Conservation (phyloP, 2,113 vertebrate species). For the Tringa solitaria region DNA sequence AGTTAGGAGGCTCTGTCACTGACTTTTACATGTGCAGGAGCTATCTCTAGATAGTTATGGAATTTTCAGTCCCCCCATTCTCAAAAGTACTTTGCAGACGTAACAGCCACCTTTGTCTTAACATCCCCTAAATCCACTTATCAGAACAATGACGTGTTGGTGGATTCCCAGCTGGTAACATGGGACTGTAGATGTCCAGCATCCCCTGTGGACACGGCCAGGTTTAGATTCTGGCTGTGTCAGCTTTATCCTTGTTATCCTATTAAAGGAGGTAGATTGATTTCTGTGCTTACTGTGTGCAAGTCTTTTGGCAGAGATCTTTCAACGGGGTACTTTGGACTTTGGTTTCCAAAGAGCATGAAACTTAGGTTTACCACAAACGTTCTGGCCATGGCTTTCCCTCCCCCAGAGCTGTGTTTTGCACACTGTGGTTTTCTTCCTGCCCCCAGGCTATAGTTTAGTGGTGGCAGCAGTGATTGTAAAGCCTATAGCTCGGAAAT, state of each 20-base stretch:
- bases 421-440: neutral
- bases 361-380: neutral
- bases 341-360: neutral
- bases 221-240: neutral
- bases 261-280: neutral
- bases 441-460: neutral
- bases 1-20: neutral
- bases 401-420: neutral
- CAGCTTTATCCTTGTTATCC: neutral
- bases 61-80: neutral
- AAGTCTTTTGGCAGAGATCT: constrained; percentile 10
- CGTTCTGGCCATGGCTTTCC: neutral
- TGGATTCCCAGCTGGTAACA: neutral
- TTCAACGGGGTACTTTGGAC: neutral
- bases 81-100: neutral
- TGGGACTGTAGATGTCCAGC: neutral
- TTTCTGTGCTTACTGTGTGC: neutral
- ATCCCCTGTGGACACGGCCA: neutral
- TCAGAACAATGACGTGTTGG: neutral
- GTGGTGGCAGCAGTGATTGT: neutral
- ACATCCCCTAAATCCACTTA: neutral
- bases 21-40: neutral
- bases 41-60: neutral
- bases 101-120: neutral
- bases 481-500: neutral